Conservation (phyloP, 2,113 vertebrate genomes). For the Sakesphorus luctuosus region DNA sequence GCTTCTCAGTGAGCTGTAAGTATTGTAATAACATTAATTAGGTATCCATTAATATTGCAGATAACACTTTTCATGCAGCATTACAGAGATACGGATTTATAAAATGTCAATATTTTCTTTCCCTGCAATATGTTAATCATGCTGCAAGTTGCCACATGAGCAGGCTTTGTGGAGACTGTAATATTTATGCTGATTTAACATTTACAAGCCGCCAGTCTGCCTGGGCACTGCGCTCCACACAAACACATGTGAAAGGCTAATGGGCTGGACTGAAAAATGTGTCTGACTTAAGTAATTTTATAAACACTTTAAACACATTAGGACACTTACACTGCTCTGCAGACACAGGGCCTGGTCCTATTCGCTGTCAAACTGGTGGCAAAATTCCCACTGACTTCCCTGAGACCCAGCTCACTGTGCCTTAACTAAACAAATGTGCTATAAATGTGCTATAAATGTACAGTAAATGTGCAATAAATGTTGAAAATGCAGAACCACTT, state of each 20-base stretch:
- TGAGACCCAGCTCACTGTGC: background rate
- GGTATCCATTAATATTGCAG: conserved; percentile 62
- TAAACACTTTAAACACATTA: background rate
- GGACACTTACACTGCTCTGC: background rate
- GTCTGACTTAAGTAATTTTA: conserved; percentile 5
- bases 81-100: conserved; percentile 28
- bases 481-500: background rate
- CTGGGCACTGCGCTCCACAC: background rate
- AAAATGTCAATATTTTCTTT: conserved; percentile 58
- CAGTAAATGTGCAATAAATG: background rate
- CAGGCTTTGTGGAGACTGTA: background rate
- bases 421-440: background rate
- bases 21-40: conserved; percentile 64
- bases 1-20: conserved; percentile 19
- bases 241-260: conserved; percentile 18
- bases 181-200: conserved; percentile 45
- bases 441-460: background rate
- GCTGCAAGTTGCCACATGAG: background rate
- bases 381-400: conserved; percentile 24
- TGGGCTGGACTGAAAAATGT: conserved; percentile 11
- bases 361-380: background rate
- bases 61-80: conserved; percentile 20
- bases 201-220: conserved; percentile 49
- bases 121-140: conserved; percentile 50
- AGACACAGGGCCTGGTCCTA: background rate